Percentiles rank a stretch among this genome's conserved stretches.
phyloP scores from a whole-genome alignment of 2,888 invertebrate species.

The Leptinotarsa haldemani region DNA sequence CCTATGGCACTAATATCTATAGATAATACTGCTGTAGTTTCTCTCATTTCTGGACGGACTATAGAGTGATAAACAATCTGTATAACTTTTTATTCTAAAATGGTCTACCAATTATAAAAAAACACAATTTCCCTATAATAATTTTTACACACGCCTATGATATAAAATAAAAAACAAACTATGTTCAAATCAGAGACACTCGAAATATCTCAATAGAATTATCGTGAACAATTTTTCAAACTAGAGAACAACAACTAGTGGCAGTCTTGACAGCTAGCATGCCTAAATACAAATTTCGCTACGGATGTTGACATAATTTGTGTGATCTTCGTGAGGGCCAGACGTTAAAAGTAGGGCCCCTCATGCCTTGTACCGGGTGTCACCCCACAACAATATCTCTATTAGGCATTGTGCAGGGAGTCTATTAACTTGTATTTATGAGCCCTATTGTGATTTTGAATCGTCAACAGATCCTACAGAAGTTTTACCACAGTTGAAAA shows the following conservation, averaged over 20 bases:
- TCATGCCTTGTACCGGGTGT: constrained; percentile 50
- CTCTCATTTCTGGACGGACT: too few relatives aligned
- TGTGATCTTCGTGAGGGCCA: constrained; percentile 32
- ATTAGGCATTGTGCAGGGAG: constrained; percentile 59
- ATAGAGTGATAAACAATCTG: too few relatives aligned
- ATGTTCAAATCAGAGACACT: constrained; percentile 5
- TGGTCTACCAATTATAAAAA: too few relatives aligned
- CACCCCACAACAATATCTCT: constrained; percentile 63
- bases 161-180: neutral
- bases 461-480: constrained; percentile 35
- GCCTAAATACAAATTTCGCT: constrained; percentile 44
- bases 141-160: neutral
- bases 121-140: too few relatives aligned
- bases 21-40: too few relatives aligned
- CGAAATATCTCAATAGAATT: neutral
- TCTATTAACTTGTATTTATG: constrained; percentile 65
- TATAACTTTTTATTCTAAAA: too few relatives aligned
- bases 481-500: constrained; percentile 31
- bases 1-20: too few relatives aligned
- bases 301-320: constrained; percentile 46
- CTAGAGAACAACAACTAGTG: constrained; percentile 37
- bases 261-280: constrained; percentile 41
- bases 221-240: constrained; percentile 42
- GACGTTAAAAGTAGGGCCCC: constrained; percentile 34
- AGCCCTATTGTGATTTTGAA: constrained; percentile 45